Evolutionary conservation across 2,113 vertebrate species (phyloP), one percentile per base, ranked within the genome.

Genomic region (Blennius ocellaris): DNA sequence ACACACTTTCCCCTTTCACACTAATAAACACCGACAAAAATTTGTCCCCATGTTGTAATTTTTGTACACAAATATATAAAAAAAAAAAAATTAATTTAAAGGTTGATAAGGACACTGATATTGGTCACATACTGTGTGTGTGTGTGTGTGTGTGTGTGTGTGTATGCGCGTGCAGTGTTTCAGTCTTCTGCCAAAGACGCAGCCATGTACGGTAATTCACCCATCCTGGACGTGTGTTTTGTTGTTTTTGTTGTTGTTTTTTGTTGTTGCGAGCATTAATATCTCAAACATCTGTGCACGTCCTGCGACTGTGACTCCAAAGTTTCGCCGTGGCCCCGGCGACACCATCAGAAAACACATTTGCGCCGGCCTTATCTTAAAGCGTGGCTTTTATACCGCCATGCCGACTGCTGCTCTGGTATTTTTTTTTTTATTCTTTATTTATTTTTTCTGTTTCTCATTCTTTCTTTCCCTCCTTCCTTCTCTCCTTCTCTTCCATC

Each of bases 371-470:
- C 90, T 92, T 90, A 90, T 91, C 92, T 91, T 81, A 60, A 60
- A 86, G 76, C 81, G 72, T 74, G 76, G 72, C 81, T 87, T 89
- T 87, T 83, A 82, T 87, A n/a, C 71, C 81, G 83, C 83, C 87
- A 92, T 88, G 90, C 89, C 75, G 88, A 92, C 89, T 93, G 90
- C 87, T 81, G 82, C 69, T 80, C 82, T 91, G 92, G 90, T 89
- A 93, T 94, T 93, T 92, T 84, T 89, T n/a, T n/a, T n/a, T n/a
- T n/a, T n/a, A n/a, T n/a, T n/a, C n/a, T n/a, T n/a, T n/a, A n/a
- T n/a, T n/a, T n/a, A n/a, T n/a, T n/a, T n/a, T n/a, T 30, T 30
- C 85, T 90, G 80, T 86, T 89, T 87, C 82, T 82, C 80, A 78
- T 89, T 90, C 73, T 44, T 62, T 78, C 79, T 85, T 48, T 59